phyloP scores from a whole-genome alignment of 2,888 invertebrate species.

The Oxystoma pomonae region DNA sequence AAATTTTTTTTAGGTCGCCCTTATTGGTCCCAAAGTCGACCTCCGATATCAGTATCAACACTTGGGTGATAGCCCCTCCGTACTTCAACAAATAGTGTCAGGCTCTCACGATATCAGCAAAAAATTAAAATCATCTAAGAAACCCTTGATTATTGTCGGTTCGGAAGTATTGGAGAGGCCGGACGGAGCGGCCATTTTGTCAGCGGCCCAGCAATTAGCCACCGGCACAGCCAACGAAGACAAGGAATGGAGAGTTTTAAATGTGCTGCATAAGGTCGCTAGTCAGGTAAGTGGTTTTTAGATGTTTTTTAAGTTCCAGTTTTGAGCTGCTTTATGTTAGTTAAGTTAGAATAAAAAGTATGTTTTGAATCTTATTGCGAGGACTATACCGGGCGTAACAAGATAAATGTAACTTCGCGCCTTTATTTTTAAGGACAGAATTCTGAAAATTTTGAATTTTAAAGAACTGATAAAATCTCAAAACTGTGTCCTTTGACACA shows the following conservation, averaged over 20 bases:
- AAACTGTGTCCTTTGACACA: too few relatives aligned
- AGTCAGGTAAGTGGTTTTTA: slow-evolving; percentile 66
- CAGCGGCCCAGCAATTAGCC: slow-evolving; percentile 71
- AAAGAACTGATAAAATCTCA: too few relatives aligned
- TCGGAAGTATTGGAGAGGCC: slow-evolving; percentile 73
- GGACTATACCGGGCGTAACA: too few relatives aligned
- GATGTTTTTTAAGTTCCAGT: too few relatives aligned
- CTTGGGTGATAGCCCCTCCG: slow-evolving; percentile 74
- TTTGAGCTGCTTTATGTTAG: too few relatives aligned
- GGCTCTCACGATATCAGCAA: slow-evolving; percentile 68
- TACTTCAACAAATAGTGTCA: slow-evolving; percentile 69
- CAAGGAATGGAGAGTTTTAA: slow-evolving; percentile 72
- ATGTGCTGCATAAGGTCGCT: slow-evolving; percentile 90
- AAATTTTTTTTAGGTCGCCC: slow-evolving; percentile 55
- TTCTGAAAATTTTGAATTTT: too few relatives aligned
- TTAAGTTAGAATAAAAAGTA: too few relatives aligned
- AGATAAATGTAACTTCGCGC: too few relatives aligned
- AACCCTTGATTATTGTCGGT: slow-evolving; percentile 89
- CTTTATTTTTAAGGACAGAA: too few relatives aligned
- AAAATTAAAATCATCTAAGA: slow-evolving; percentile 71
- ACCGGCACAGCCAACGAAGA: slow-evolving; percentile 54
- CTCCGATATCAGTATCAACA: slow-evolving; percentile 91
- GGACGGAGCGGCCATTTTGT: slow-evolving; percentile 74
- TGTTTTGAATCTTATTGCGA: too few relatives aligned
- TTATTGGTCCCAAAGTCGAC: slow-evolving; percentile 89